Evolutionary conservation across 2,797 vertebrate genomes (phyloP).

Genomic region (Enteromius trimaculatus): DNA sequence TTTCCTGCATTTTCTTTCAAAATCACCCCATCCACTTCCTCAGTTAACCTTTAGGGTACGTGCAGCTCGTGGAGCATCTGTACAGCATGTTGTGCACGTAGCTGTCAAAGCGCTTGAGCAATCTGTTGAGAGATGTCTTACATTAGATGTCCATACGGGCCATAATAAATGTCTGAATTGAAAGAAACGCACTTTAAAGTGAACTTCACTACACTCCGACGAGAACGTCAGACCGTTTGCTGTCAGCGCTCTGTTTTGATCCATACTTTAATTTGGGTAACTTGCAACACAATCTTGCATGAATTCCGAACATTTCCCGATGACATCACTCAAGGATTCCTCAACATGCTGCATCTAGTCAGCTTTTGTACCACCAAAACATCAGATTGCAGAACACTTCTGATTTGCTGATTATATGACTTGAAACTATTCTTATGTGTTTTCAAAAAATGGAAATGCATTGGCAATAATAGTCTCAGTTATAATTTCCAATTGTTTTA

Average conservation of each 20-base stretch:
- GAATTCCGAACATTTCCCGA: constrained; percentile 70
- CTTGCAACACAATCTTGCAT: constrained; percentile 63
- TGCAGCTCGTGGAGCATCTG: constrained; percentile 57
- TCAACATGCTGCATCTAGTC: constrained; percentile 78
- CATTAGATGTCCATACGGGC: constrained; percentile 51
- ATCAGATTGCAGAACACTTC: constrained; percentile 59
- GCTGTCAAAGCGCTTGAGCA: constrained; percentile 52
- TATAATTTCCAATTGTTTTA: constrained; percentile 5
- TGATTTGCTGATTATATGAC: constrained; percentile 27
- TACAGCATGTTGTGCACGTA: constrained; percentile 52
- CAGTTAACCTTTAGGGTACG: constrained; percentile 54
- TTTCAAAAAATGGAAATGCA: not conserved
- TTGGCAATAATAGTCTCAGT: too few species aligned
- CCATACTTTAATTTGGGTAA: not conserved
- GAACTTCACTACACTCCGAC: constrained; percentile 44
- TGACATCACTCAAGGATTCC: constrained; percentile 78
- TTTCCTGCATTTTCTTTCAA: not conserved
- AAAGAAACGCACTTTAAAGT: constrained; percentile 41
- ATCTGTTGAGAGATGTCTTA: constrained; percentile 63
- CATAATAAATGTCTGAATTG: constrained; percentile 47
- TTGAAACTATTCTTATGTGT: constrained; percentile 28
- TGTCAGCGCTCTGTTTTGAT: not conserved
- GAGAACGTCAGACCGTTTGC: constrained; percentile 24
- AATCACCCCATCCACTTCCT: not conserved
- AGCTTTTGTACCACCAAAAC: constrained; percentile 46